Base-by-base conservation (phyloP, 2,797 vertebrate species). In the Loriculus beryllinus region DNA sequence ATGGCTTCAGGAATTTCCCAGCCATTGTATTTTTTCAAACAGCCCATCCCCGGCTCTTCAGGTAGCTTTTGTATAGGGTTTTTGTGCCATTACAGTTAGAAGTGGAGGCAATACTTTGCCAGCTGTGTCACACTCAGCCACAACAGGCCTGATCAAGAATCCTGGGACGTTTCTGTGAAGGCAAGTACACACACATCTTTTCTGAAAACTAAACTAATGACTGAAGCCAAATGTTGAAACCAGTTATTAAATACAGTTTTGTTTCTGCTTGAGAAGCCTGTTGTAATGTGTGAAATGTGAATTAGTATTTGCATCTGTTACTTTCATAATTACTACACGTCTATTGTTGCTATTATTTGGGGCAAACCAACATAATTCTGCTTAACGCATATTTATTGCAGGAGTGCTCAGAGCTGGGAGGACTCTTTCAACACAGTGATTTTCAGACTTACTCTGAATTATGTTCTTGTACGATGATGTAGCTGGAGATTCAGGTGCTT, bases 401-500 rank as follows among this genome's bases (percentile, higher is more conserved):
- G 52, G n/a, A 77, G 39, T 33, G 71, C 86, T 87, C 3, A 0
- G 60, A 82, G 60, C 18, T 0, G 1, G 54, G 56, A 21, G 25
- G 71, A 82, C 35, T 40, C 8, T 23, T 52, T n/a, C 67, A 33
- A 48, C 47, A 40, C 14, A 67, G 59, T 26, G 16, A 42, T 79
- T 92, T 20, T 40, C 51, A 60, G 48, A 97, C 99, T 98, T 96
- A 99, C 99, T 98, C 48, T 99, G 98, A 91, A 99, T 98, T 62
- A 99, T 99, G 9, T 26, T 96, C 87, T 70, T 97, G 97, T 98
- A 99, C 81, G 96, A 98, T 1, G 71, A 11, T 0, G 98, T 98
- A 17, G 99, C 99, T 45, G 99, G 98, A 52, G 99, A 99, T 76
- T 99, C 98, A 0, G 99, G 98, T 2, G 98, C 96, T 42, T 98